These are phyloP conservation scores for Andrena camellia DNA, from an alignment of 2,888 invertebrate species.

Conservation along the genomic window DNA sequence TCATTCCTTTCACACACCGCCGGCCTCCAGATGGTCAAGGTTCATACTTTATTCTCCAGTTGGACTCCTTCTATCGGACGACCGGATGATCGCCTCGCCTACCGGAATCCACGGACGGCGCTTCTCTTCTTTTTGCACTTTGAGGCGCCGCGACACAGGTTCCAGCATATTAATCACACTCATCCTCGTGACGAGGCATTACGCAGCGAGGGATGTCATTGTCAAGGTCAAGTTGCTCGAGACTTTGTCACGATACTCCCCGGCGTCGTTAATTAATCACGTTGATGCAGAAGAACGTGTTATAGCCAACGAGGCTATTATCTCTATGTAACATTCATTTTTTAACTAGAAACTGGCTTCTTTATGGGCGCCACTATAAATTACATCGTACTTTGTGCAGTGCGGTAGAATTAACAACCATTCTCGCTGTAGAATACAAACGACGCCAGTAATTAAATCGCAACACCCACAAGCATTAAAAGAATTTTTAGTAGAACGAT, in stretches of 20 bases:
- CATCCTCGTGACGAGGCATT: slow-evolving; percentile 29
- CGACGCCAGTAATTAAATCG: no score
- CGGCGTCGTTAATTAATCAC: slow-evolving; percentile 39
- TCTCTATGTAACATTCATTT: not conserved
- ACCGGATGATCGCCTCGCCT: slow-evolving; percentile 53
- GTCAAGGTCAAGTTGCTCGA: slow-evolving; percentile 51
- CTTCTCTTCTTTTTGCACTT: slow-evolving; percentile 48
- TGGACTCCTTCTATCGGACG: slow-evolving; percentile 19
- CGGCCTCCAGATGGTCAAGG: slow-evolving; percentile 27
- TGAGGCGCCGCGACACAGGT: slow-evolving; percentile 51
- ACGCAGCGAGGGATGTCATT: slow-evolving; percentile 33
- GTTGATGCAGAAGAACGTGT: not conserved
- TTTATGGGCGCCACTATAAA: no score
- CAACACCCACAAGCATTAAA: no score
- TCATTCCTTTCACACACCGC: slow-evolving; percentile 16
- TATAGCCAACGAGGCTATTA: not conserved
- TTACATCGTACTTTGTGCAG: no score
- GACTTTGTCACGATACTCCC: slow-evolving; percentile 26
- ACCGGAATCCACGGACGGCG: slow-evolving; percentile 52
- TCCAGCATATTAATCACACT: slow-evolving; percentile 57
- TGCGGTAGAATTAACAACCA: no score
- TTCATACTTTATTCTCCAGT: slow-evolving; percentile 45
- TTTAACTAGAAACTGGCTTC: no score
- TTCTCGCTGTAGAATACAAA: no score
- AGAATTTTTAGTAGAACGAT: no score